phyloP scores from a whole-genome alignment of 1,140 invertebrate species.

The Sogatella furcifera region DNA sequence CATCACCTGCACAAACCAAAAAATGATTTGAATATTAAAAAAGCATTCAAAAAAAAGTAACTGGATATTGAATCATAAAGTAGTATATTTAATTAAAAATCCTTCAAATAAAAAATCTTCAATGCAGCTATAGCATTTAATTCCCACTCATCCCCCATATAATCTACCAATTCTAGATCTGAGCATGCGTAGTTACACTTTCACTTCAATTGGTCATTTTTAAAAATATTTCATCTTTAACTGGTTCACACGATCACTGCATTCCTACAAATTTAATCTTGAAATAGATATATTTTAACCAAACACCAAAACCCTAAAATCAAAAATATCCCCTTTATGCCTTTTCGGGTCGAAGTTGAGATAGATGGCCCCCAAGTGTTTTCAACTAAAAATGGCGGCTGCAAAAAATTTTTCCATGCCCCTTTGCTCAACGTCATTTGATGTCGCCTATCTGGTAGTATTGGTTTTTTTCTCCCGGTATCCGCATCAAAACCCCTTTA shows the following conservation, averaged over 20 bases:
- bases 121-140: too few relatives aligned
- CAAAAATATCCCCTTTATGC: constrained; percentile 96
- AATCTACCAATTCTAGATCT: too few relatives aligned
- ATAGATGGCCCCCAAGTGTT: constrained; percentile 65
- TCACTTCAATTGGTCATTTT: too few relatives aligned
- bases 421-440: constrained; percentile 77
- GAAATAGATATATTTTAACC: neutral
- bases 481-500: constrained; percentile 73
- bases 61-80: too few relatives aligned
- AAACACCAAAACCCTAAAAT: constrained; percentile 59
- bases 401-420: constrained; percentile 62
- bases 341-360: constrained; percentile 88
- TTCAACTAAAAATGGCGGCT: constrained; percentile 72
- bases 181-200: too few relatives aligned
- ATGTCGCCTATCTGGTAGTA: constrained; percentile 67
- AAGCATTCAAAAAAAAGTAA: too few relatives aligned
- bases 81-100: too few relatives aligned
- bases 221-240: too few relatives aligned
- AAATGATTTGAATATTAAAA: too few relatives aligned
- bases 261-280: neutral
- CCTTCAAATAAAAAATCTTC: too few relatives aligned
- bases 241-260: too few relatives aligned
- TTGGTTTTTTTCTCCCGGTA: constrained; percentile 58
- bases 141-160: too few relatives aligned
- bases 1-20: constrained; percentile 49